Evolutionary conservation across 2,797 vertebrate genomes (phyloP), one percentile per base, ranked within the genome.

Genomic region (Prunella strophiata): DNA sequence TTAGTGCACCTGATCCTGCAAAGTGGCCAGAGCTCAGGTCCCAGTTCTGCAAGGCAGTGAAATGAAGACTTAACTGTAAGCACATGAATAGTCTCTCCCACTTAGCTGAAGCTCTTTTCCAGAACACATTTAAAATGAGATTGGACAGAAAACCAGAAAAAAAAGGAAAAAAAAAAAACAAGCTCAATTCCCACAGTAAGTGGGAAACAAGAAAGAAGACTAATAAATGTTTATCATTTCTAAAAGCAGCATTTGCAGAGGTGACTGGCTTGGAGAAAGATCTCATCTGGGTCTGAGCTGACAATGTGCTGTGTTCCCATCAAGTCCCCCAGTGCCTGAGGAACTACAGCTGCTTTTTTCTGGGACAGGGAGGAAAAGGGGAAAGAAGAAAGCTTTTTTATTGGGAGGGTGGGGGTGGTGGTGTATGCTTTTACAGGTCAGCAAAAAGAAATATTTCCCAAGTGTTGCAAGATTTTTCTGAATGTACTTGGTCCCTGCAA

Each of bases 11-110:
- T 79, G 61, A 73, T 85, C 38, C 77, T 89, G 90, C 57, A 47
- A 82, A 92, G 78, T 22, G 78, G 42, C 73, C 50, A 51, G 88
- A 94, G 89, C 87, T 87, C 72, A 76, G 55, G 71, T 40, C 93
- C 79, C 89, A 38, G 42, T 4, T 65, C 89, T 72, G 72, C 72
- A 47, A 88, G 88, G 45, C 75, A 80, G 11, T 54, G 72, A 95
- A 65, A 76, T 3, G 20, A 61, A 57, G 68, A 25, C 36, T 89
- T 52, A 54, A 61, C 47, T 66, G 54, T 8, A 61, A 89, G 84
- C 38, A 82, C 1, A 15, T 22, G 16, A 82, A 68, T 18, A 50
- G 57, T 40, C 52, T 76, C 81, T 74, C 52, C 65, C 72, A 76
- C 59, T 74, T 74, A 72, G 79, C 0, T 82, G 78, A 71, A 92